Conservation (phyloP, 2,888 invertebrate genomes). For the Apotomis capreana region DNA sequence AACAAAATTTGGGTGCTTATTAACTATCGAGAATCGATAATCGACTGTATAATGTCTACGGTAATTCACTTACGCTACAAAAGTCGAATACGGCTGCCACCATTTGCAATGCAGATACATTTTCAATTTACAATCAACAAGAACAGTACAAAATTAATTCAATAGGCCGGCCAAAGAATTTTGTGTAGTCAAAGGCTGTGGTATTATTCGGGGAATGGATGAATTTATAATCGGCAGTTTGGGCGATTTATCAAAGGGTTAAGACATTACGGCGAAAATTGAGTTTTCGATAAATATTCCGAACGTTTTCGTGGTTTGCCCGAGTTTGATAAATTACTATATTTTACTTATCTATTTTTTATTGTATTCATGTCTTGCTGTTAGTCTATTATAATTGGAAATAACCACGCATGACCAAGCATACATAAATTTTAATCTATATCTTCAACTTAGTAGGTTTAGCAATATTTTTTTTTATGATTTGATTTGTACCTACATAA, state of each 20-base stretch:
- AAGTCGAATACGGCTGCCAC: constrained; percentile 50
- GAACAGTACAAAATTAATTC: constrained; percentile 71
- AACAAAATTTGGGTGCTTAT: background rate
- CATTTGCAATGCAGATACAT: constrained; percentile 76
- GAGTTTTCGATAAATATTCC: constrained; percentile 9
- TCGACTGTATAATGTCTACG: constrained; percentile 17
- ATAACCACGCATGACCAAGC: no score
- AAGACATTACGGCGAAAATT: constrained; percentile 23
- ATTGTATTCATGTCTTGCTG: no score
- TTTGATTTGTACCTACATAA: no score
- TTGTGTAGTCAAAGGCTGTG: constrained; percentile 61
- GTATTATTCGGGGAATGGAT: constrained; percentile 51
- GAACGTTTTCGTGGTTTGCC: background rate
- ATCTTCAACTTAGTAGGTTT: no score
- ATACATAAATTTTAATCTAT: no score
- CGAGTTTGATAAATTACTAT: background rate
- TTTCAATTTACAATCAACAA: constrained; percentile 79
- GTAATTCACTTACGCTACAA: constrained; percentile 41
- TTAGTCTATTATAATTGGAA: no score
- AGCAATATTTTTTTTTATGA: no score
- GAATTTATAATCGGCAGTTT: constrained; percentile 61
- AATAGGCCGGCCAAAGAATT: constrained; percentile 67
- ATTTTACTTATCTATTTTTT: no score
- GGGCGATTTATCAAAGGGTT: constrained; percentile 41
- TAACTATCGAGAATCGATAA: constrained; percentile 31